A percentile compares a stretch with the other conserved stretches of the same genome.
Evolutionary conservation across 1,140 invertebrate genomes (phyloP).

Genomic region (Gerris buenoi): DNA sequence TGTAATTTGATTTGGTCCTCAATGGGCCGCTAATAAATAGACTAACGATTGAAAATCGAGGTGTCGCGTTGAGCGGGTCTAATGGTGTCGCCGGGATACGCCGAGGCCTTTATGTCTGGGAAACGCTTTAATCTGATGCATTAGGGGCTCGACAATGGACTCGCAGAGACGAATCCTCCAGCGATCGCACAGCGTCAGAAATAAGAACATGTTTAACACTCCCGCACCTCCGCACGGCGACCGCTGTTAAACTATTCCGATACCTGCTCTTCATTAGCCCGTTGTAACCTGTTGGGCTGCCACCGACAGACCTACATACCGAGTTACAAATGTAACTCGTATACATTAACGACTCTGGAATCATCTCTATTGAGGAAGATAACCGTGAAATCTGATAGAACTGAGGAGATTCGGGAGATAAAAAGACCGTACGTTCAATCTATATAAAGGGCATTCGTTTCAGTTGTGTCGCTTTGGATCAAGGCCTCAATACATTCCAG

Average conservation of each 20-base stretch:
- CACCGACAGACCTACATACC: too few species aligned
- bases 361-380: background rate
- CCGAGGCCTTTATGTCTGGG: background rate
- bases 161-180: background rate
- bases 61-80: background rate
- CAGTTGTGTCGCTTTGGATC: background rate
- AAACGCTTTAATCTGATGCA: slow-evolving; percentile 4
- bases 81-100: background rate
- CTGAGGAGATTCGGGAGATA: background rate
- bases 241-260: background rate
- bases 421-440: background rate
- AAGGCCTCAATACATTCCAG: background rate
- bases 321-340: background rate
- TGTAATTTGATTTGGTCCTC: slow-evolving; percentile 4
- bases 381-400: background rate
- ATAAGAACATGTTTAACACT: background rate
- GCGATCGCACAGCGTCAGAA: background rate
- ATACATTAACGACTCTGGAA: background rate
- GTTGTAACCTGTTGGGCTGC: too few species aligned
- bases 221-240: background rate
- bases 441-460: background rate
- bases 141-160: background rate
- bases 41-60: slow-evolving; percentile 6
- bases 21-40: slow-evolving; percentile 4
- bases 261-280: too few species aligned